Conservation (phyloP, 2,113 vertebrate species). For the Forbesichthys agassizii region DNA sequence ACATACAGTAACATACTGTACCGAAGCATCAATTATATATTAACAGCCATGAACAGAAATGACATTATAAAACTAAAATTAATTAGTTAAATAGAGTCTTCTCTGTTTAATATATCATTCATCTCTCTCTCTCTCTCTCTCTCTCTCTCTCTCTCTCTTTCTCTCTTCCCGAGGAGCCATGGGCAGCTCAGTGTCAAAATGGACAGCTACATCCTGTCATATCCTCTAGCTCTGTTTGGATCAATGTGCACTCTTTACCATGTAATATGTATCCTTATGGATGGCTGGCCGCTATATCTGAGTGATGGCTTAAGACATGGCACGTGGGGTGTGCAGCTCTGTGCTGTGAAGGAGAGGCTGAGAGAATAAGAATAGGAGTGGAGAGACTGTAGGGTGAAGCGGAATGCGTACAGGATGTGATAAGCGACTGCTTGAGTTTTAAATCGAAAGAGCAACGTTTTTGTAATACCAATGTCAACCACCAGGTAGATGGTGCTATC, state of each 20-base stretch:
- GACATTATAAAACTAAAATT: no score
- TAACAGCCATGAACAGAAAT: no score
- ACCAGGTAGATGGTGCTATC: no score
- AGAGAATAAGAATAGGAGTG: slow-evolving; percentile 14
- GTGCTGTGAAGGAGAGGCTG: neutral
- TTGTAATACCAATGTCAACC: no score
- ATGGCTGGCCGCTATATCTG: slow-evolving; percentile 30
- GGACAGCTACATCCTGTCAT: slow-evolving; percentile 11
- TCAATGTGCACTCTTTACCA: slow-evolving; percentile 26
- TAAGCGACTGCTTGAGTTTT: neutral
- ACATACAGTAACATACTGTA: no score
- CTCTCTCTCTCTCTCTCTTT: neutral
- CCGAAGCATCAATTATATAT: no score
- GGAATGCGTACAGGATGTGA: neutral
- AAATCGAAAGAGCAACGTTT: no score
- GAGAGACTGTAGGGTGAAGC: neutral
- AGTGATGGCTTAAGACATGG: slow-evolving; percentile 21
- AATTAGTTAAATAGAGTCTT: no score
- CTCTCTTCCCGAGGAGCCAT: neutral
- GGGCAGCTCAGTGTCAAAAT: slow-evolving; percentile 30
- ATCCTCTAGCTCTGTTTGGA: slow-evolving; percentile 26
- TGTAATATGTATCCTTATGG: slow-evolving; percentile 38
- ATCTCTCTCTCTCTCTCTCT: neutral
- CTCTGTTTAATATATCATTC: no score
- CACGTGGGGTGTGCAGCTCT: slow-evolving; percentile 5